phyloP scores from a whole-genome alignment of 1,140 invertebrate genomes.

The Cyrtorhinus lividipennis region DNA sequence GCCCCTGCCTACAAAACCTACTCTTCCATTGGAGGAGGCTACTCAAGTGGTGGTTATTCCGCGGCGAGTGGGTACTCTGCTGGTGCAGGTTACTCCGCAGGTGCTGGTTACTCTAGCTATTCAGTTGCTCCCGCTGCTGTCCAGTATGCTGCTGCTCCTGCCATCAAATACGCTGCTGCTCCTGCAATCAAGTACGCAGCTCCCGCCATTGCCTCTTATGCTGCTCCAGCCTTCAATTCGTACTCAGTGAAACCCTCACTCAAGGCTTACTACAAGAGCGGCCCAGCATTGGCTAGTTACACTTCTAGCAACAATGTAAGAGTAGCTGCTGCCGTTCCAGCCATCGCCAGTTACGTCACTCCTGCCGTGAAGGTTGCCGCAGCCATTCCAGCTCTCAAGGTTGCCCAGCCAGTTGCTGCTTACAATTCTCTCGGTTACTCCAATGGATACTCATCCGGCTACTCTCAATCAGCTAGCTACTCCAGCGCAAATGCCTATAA shows the following conservation, averaged over 20 bases:
- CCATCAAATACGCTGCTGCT: constrained; percentile 10
- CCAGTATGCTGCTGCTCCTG: constrained; percentile 1
- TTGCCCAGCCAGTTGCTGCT: constrained; percentile 10
- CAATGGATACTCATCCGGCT: neutral
- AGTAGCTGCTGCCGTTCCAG: constrained; percentile 17
- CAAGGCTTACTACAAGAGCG: neutral
- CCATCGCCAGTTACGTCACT: constrained; percentile 16
- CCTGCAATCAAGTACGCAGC: constrained; percentile 12
- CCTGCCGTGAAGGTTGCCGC: constrained; percentile 17
- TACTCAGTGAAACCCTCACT: neutral
- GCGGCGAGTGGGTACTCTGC: neutral
- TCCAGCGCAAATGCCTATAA: neutral
- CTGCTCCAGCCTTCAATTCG: neutral
- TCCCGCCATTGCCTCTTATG: neutral
- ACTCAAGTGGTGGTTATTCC: neutral
- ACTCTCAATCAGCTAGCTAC: neutral
- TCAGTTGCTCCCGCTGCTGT: constrained; percentile 7
- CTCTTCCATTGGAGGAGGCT: neutral
- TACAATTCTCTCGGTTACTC: neutral
- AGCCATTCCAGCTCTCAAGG: constrained; percentile 19
- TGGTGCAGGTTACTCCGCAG: constrained; percentile 12
- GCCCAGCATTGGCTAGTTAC: constrained; percentile 18
- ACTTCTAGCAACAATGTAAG: constrained; percentile 18
- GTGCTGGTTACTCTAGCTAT: constrained; percentile 13
- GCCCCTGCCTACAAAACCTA: neutral